Evolutionary conservation across 2,888 invertebrate species (phyloP), one percentile per base, ranked within the genome.

Genomic region (Epinotia nisella): DNA sequence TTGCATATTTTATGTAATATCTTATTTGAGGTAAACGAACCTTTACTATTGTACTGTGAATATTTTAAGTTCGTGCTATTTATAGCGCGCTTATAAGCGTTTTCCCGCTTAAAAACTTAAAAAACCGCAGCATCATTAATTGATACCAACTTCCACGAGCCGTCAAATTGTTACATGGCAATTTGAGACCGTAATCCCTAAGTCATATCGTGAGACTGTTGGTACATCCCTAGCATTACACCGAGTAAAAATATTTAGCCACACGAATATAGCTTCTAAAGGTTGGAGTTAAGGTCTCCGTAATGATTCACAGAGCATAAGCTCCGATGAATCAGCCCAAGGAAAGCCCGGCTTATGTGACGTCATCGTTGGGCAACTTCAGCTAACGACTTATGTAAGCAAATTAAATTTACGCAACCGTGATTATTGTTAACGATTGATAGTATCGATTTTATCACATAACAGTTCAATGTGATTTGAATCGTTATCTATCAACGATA

Each of bases 321-420:
- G 61, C 69, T 58, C 29, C 53, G 70, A 70, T 90, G 90, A 90
- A 77, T 90, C 90, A 90, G 77, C 74, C 62, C 76, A 80, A 90
- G 90, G 90, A 83, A 90, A 90, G 84, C 89, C 90, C 90, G 76
- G 71, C 53, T 60, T 72, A 66, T 66, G 74, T 89, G 90, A 89
- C 90, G 90, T 89, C 90, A 90, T 69, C 76, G 61, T 65, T 60
- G 21, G 65, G 56, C 56, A 61, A 62, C 58, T 62, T 29, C 68
- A 56, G 39, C 10, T 55, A 51, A 51, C 51, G 39, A 71, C 53
- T 80, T 80, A 79, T 72, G 77, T 76, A 80, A 81, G 69, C 55
- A 67, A 76, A 58, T 74, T 69, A 53, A 67, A 58, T 69, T 71
- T 64, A 69, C 73, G 73, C 51, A 73, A 73, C 58, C 24, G 21